Evolutionary conservation across 2,888 invertebrate species (phyloP), one percentile per base, ranked within the genome.

Genomic region (Heliconius charithonia): DNA sequence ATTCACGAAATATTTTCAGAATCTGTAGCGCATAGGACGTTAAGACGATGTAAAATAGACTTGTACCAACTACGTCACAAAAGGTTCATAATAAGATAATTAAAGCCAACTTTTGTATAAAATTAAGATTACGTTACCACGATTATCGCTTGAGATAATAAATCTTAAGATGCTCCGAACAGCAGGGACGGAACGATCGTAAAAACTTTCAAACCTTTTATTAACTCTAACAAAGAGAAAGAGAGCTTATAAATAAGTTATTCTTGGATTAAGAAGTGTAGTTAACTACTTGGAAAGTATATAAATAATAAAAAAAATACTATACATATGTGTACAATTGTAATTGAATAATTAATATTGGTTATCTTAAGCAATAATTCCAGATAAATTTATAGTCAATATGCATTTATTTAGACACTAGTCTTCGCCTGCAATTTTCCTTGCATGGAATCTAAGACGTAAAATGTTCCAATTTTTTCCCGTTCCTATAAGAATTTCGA

Each of bases 141-240:
- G 37, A 74, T 74, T 74, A 74, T 74, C 19, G 25, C 73, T 27
- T 41, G 62, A 63, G 63, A 74, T 74, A 74, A 74, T 73, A 66
- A 77, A 77, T 66, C 66, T 66, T 32, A 77, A 29, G 71, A 37
- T 51, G 65, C 56, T 71, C 77, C 29, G 25, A 71, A 32, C 77
- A 29, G 72, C 37, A 41, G 77, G 62, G 62, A 45, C 27, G 45
- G 74, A 77, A 73, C 76, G 75, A 69, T 77, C 77, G 77, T 79
- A 75, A 79, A 79, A 79, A 79, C 79, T 76, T 62, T 41, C 16
- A n/a, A 74, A 75, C 77, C 71, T 74, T 56, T 63, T 71, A 72
- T 72, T 65, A 51, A 16, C 72, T 77, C 32, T 22, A 56, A 32
- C 45, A 72, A 77, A 37, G 65, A 27, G 56, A 51, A 7, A 22